Percentiles rank a stretch among this genome's conserved stretches.
phyloP scores from a whole-genome alignment of 2,888 invertebrate species.

The Chelonus formosanus region DNA sequence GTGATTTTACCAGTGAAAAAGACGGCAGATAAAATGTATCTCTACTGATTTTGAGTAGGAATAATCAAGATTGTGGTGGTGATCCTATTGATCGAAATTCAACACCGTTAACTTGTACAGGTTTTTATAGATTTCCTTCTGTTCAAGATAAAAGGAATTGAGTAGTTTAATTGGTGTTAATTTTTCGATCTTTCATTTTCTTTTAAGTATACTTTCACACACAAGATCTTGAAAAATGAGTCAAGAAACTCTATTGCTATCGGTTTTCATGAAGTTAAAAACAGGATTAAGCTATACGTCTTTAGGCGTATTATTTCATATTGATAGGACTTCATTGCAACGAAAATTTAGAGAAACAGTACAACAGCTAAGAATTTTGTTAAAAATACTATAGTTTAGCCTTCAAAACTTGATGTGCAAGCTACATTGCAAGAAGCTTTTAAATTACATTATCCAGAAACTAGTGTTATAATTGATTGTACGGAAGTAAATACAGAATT shows the following conservation, averaged over 20 bases:
- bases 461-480: conserved; percentile 44
- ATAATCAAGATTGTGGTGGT: conserved; percentile 21
- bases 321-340: conserved; percentile 33
- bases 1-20: conserved; percentile 23
- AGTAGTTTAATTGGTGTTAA: conserved; percentile 38
- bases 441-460: conserved; percentile 37
- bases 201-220: conserved; percentile 36
- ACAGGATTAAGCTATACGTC: conserved; percentile 34
- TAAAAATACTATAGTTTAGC: conserved; percentile 43
- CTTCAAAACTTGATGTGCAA: conserved; percentile 38
- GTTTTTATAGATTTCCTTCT: conserved; percentile 35
- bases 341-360: conserved; percentile 34
- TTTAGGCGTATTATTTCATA: conserved; percentile 33
- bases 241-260: conserved; percentile 38
- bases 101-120: neutral
- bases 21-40: conserved; percentile 11
- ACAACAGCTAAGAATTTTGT: conserved; percentile 27
- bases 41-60: neutral
- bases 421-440: conserved; percentile 48
- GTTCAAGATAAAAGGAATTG: conserved; percentile 31
- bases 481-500: conserved; percentile 43
- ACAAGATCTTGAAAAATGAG: conserved; percentile 27
- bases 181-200: conserved; percentile 35
- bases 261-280: conserved; percentile 42
- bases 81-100: conserved; percentile 16